Evolutionary conservation across 2,888 invertebrate species (phyloP), one percentile per base, ranked within the genome.

Genomic region (Lottia gigantea): DNA sequence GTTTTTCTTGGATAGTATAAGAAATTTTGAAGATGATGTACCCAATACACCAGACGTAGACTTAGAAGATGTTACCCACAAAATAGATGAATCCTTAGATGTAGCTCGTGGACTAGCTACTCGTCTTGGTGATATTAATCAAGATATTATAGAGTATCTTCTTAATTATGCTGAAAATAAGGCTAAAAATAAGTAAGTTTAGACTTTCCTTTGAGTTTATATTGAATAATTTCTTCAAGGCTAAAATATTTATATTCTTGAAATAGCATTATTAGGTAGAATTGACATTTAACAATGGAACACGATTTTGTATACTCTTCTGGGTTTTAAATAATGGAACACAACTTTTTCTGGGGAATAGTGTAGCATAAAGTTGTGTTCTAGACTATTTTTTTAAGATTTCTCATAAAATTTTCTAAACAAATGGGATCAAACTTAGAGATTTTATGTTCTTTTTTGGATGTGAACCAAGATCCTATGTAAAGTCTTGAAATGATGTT

Each of bases 1-100:
- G 86, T 87, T 87, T 76, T 87, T 87, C 80, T 80, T 82, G 75
- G 86, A 86, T 45, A 86, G 85, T 71, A 76, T 83, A 3, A 80
- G 79, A 62, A 77, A 74, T 7, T 68, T 76, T 55, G 86, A 87
- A 16, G 87, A 86, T 31, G 85, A 86, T n/a, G 73, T 74, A 14
- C 77, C 81, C 14, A 74, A 76, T n/a, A 79, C 82, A 23, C 84
- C 83, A 0, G 85, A 86, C 19, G 71, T 85, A 40, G 86, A 86
- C 70, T 73, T 86, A 19, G 87, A 87, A 25, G 85, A 84, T 25
- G 81, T 83, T 11, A 67, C 79, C 4, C 78, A 79, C 45, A 75
- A 78, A 31, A 79, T 87, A 2, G 82, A 85, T 55, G 84, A 86
- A 46, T 83, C 87, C 0, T 75, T 87, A 62, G 68, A 76, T 11